Base-by-base conservation (phyloP, 2,113 vertebrate species). In the Melanotaenia duboulayi region DNA sequence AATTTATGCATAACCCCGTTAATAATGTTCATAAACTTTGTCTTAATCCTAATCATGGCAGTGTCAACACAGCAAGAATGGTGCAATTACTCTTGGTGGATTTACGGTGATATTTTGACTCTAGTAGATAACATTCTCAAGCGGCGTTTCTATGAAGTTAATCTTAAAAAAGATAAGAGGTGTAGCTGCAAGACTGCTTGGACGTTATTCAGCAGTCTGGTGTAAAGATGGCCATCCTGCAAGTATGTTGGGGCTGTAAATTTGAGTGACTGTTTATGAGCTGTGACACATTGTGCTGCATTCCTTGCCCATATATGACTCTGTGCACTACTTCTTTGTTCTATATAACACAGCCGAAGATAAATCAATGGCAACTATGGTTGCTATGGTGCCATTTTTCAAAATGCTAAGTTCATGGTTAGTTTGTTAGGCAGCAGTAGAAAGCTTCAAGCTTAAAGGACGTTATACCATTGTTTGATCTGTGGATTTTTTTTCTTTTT, bases 271-370 rank as follows among this genome's bases (percentile, higher is more conserved):
- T 94, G 92, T 91, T 91, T 91, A 80, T 87, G 83, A 91, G 81
- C 84, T 87, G 81, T 72, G 86, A 87, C 58, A 66, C 37, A 80
- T 87, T 85, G 87, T 84, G 82, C 87, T 83, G 74, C 87, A 88
- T 92, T 95, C 94, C 88, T 92, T 96, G 87, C 86, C 94, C 90
- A 87, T 95, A 95, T 95, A 95, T 91, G 94, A 91, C 90, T 66
- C 60, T 60, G 17, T 56, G 54, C 88, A 87, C 94, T 93, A 91
- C 88, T 82, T 85, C 90, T 94, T 94, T 90, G 90, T 60, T 95
- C 87, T 94, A 88, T 95, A 95, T 95, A 95, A 93, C 89, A 91
- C 91, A 89, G 58, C 75, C 70, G 83, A 92, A 94, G 93, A 95
- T 93, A 93, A 93, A 94, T 3, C 8, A 35, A 35, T 9, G 32